Conservation (phyloP, 2,888 invertebrate species). For the Anorthoa munda region DNA sequence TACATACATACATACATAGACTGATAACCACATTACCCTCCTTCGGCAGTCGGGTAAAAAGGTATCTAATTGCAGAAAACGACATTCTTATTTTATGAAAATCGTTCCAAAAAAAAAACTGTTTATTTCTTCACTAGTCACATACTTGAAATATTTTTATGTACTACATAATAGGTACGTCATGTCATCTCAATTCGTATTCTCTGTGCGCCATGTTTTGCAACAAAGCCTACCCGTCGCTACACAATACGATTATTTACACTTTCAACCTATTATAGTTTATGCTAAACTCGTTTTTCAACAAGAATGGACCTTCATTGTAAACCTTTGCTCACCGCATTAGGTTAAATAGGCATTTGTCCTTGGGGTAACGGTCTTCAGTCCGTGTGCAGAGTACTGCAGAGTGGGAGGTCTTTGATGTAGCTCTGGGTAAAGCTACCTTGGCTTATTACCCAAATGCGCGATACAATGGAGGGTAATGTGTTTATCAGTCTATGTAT, state of each 20-base stretch:
- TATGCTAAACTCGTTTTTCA: slow-evolving; percentile 26
- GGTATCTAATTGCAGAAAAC: too few species aligned
- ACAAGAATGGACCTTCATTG: slow-evolving; percentile 28
- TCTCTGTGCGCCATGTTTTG: slow-evolving; percentile 2
- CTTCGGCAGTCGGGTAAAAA: too few species aligned
- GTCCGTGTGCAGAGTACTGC: not conserved
- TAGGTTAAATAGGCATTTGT: slow-evolving; percentile 2
- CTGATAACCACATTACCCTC: too few species aligned
- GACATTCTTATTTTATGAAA: too few species aligned
- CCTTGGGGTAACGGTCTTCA: not conserved
- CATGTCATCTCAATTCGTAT: slow-evolving; percentile 1
- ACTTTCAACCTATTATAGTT: slow-evolving; percentile 41
- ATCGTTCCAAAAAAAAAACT: too few species aligned
- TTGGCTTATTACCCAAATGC: not conserved
- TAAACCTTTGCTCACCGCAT: slow-evolving; percentile 9
- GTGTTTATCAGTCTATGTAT: too few species aligned
- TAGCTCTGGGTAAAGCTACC: not conserved
- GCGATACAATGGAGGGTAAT: too few species aligned
- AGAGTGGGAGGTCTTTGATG: not conserved
- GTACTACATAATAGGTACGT: not conserved
- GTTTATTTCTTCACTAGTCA: too few species aligned
- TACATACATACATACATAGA: too few species aligned
- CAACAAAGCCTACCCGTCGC: slow-evolving; percentile 17
- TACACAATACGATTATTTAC: slow-evolving; percentile 44
- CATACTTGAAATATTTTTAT: not conserved